A percentile compares a stretch with the other conserved stretches of the same genome.
phyloP scores from a whole-genome alignment of 2,888 invertebrate species.

The Nemotelus nigrinus region DNA sequence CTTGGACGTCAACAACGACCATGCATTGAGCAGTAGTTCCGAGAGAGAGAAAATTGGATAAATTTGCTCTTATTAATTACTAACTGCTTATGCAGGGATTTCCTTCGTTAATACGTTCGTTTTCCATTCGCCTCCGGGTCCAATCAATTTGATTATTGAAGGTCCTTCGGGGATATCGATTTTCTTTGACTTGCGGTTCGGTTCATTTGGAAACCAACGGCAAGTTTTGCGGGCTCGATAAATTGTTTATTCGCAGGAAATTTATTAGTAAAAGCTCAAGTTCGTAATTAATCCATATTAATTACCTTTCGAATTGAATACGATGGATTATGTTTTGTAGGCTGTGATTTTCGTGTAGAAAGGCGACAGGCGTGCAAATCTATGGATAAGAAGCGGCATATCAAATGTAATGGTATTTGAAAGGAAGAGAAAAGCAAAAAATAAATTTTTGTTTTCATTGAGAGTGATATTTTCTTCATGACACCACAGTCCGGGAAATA shows the following conservation, averaged over 20 bases:
- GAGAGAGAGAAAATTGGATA: constrained; percentile 2
- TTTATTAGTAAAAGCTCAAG: constrained; percentile 20
- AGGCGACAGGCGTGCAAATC: no score
- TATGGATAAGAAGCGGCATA: no score
- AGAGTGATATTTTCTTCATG: no score
- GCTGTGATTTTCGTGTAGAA: no score
- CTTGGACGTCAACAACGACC: not conserved
- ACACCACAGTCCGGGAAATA: no score
- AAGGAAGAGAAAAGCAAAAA: no score
- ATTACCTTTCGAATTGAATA: not conserved
- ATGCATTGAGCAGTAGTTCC: not conserved
- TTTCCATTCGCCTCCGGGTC: not conserved
- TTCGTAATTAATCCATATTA: not conserved
- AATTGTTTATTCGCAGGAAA: constrained; percentile 1
- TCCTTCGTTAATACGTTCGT: constrained; percentile 8
- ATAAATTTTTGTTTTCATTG: no score
- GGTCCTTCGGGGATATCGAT: no score
- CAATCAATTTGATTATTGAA: not conserved
- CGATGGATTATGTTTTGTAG: no score
- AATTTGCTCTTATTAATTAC: constrained; percentile 34
- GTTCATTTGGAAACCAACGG: not conserved
- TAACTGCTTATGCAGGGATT: constrained; percentile 18
- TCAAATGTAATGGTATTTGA: no score
- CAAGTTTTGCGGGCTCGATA: not conserved
- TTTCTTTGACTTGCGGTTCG: no score